These are phyloP conservation scores for Rafetus swinhoei DNA, from an alignment of 2,113 vertebrate species.

Conservation along the genomic window DNA sequence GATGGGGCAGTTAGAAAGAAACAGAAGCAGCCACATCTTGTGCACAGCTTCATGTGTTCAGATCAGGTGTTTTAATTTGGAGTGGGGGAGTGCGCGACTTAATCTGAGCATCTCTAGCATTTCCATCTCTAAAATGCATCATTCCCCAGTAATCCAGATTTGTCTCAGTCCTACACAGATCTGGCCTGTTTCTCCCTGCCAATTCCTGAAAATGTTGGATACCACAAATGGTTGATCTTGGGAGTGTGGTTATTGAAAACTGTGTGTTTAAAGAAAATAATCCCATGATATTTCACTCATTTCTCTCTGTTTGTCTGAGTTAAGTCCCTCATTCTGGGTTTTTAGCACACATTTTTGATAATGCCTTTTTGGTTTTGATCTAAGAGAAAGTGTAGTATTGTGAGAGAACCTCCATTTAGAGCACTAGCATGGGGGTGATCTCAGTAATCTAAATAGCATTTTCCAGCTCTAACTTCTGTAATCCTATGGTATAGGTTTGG, in stretches of 20 bases:
- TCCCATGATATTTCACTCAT: background rate
- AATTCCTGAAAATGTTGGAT: background rate
- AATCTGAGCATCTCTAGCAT: background rate
- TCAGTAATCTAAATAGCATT: background rate
- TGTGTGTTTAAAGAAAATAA: accelerated
- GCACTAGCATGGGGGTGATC: background rate
- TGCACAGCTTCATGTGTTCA: background rate
- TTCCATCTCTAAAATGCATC: background rate
- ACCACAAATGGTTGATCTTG: background rate
- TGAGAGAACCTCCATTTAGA: background rate
- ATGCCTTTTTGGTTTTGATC: background rate
- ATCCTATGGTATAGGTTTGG: background rate
- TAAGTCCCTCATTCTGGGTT: background rate
- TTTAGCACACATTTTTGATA: background rate
- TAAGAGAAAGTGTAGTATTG: background rate
- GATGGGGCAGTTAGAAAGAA: background rate
- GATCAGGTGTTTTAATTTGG: background rate
- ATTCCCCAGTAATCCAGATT: background rate
- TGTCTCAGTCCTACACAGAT: accelerated
- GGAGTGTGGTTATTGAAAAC: background rate
- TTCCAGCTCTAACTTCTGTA: background rate
- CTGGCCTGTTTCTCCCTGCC: background rate
- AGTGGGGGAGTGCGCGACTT: background rate
- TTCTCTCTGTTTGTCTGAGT: background rate
- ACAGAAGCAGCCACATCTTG: accelerated